These are phyloP conservation scores for Tetragnatha versicolor DNA, from an alignment of 1,140 invertebrate species.

Conservation along the genomic window DNA sequence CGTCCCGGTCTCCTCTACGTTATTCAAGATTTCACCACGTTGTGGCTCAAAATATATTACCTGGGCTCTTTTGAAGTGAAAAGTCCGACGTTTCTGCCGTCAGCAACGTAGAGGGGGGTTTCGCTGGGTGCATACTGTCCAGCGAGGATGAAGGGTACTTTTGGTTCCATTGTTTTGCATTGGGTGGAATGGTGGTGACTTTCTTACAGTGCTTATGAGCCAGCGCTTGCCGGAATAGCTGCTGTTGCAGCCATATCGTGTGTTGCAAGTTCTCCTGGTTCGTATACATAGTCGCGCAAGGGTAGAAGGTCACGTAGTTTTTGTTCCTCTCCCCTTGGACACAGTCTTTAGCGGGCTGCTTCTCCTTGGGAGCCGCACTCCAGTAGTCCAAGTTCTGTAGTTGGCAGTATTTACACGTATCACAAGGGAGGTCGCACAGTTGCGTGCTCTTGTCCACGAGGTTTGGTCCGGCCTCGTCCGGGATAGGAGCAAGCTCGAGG, in stretches of 20 bases:
- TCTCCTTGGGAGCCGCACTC: conserved; percentile 22
- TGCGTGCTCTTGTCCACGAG: conserved; percentile 59
- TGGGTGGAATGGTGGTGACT: conserved; percentile 30
- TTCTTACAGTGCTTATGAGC: conserved; percentile 61
- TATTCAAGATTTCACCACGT: too few species aligned
- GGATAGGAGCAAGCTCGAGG: conserved; percentile 68
- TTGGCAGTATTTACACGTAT: conserved; percentile 58
- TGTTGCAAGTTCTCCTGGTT: conserved; percentile 76
- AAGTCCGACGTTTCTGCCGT: neutral
- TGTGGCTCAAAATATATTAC: too few species aligned
- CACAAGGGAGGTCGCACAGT: conserved; percentile 58
- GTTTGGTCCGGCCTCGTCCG: too few species aligned
- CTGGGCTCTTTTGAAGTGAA: conserved; percentile 24
- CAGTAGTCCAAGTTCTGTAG: conserved; percentile 45
- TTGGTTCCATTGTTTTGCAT: conserved; percentile 33
- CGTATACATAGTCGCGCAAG: conserved; percentile 74
- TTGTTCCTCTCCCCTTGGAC: conserved; percentile 58
- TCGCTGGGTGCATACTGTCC: conserved; percentile 28
- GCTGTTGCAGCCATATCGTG: conserved; percentile 76
- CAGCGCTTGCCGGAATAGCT: conserved; percentile 72
- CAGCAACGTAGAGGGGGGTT: neutral
- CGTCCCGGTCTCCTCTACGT: too few species aligned
- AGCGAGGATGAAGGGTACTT: conserved; percentile 34
- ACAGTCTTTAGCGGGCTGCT: conserved; percentile 29
- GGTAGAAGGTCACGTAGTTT: conserved; percentile 60